phyloP scores from a whole-genome alignment of 2,888 invertebrate genomes.

The Nipponacmea schrenckii region DNA sequence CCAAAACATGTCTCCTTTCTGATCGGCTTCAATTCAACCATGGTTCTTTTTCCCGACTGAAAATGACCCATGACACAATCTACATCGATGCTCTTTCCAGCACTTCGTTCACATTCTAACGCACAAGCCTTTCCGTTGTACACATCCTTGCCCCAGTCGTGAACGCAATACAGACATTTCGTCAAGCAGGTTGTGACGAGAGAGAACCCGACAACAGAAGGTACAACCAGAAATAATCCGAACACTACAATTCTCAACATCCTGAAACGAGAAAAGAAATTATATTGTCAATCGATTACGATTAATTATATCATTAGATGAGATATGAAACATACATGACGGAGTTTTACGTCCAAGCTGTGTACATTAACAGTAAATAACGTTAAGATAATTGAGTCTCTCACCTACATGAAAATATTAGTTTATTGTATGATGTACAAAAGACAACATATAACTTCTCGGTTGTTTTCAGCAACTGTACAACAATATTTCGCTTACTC shows the following conservation, averaged over 20 bases:
- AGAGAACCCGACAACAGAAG: constrained; percentile 17
- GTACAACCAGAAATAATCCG: constrained; percentile 8
- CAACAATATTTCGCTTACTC: too few relatives aligned
- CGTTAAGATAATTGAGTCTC: too few relatives aligned
- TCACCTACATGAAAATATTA: too few relatives aligned
- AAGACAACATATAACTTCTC: too few relatives aligned
- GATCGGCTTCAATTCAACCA: constrained; percentile 21
- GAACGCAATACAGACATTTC: constrained; percentile 46
- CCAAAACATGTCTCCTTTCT: constrained; percentile 23
- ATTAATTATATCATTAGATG: too few relatives aligned
- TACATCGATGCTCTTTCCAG: constrained; percentile 40
- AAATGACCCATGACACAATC: constrained; percentile 36
- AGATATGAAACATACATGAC: too few relatives aligned
- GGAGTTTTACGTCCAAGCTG: too few relatives aligned
- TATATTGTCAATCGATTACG: too few relatives aligned
- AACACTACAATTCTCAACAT: background rate
- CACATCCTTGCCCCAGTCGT: constrained; percentile 43
- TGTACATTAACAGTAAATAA: too few relatives aligned
- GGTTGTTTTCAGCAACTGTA: too few relatives aligned
- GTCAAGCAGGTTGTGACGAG: constrained; percentile 42
- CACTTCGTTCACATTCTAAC: constrained; percentile 40
- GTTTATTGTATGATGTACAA: too few relatives aligned
- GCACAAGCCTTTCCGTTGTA: constrained; percentile 48
- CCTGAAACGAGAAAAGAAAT: too few relatives aligned
- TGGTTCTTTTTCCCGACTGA: constrained; percentile 23